Percentiles rank a stretch among this genome's conserved stretches.
Evolutionary conservation across 2,113 vertebrate genomes (phyloP).

Genomic region (Thamnophis sirtalis): DNA sequence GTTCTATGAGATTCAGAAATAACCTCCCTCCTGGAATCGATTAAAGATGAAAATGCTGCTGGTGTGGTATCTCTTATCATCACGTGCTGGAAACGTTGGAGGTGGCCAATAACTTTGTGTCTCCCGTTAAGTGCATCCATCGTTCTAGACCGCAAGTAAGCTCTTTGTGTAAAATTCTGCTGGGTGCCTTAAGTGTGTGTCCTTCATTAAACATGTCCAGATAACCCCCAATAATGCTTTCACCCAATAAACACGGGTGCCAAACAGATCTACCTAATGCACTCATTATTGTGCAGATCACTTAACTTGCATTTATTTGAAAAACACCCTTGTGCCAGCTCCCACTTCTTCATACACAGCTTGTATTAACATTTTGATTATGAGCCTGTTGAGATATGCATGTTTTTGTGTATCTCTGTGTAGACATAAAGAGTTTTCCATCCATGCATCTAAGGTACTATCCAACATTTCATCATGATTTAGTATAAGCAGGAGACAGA

Average conservation of each 20-base stretch:
- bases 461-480: not conserved
- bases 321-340: conserved; percentile 55
- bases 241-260: conserved; percentile 32
- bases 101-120: conserved; percentile 3
- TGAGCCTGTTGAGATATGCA: conserved; percentile 25
- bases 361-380: conserved; percentile 30
- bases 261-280: conserved; percentile 49
- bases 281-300: conserved; percentile 43
- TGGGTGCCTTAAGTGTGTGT: conserved; percentile 42
- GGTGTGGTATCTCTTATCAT: accelerated
- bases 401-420: not conserved
- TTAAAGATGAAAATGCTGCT: not conserved
- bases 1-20: not conserved
- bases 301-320: conserved; percentile 55
- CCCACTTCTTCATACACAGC: conserved; percentile 25
- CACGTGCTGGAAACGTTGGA: not conserved
- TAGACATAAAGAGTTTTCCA: not conserved
- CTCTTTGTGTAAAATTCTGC: conserved; percentile 38
- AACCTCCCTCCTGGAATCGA: not conserved
- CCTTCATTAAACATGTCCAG: conserved; percentile 51
- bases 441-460: not conserved
- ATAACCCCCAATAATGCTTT: conserved; percentile 33
- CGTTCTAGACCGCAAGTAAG: conserved; percentile 55
- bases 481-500: not conserved
- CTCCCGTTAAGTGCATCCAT: conserved; percentile 40